Evolutionary conservation across 2,888 invertebrate genomes (phyloP).

Genomic region (Andrena haemorrhoa): DNA sequence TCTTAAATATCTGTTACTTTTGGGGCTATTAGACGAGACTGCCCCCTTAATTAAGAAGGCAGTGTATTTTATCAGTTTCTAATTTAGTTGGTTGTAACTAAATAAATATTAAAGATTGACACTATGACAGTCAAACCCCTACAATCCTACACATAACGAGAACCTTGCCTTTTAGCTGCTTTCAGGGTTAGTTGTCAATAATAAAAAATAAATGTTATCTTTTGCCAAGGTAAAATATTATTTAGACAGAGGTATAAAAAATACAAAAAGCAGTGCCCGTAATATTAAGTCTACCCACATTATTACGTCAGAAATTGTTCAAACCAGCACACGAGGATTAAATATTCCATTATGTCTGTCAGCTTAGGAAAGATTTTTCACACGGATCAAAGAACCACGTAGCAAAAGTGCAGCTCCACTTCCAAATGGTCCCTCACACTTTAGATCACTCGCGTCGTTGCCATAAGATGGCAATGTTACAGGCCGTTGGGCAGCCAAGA

Average conservation of each 20-base stretch:
- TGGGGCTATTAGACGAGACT: too few relatives aligned
- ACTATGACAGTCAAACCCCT: background rate
- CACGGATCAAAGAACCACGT: slow-evolving; percentile 30
- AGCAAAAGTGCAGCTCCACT: slow-evolving; percentile 57
- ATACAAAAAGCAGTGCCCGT: too few relatives aligned
- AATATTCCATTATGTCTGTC: slow-evolving; percentile 30
- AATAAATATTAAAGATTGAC: background rate
- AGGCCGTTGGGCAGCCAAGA: slow-evolving; percentile 81
- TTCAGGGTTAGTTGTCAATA: too few relatives aligned
- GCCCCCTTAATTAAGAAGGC: too few relatives aligned
- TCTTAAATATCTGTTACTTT: too few relatives aligned
- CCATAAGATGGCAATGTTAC: slow-evolving; percentile 82
- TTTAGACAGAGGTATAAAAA: too few relatives aligned
- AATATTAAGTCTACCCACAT: too few relatives aligned
- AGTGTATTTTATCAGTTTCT: background rate
- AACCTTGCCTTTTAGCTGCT: too few relatives aligned
- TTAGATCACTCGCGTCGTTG: slow-evolving; percentile 68
- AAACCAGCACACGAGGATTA: too few relatives aligned
- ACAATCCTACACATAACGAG: background rate
- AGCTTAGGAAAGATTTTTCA: slow-evolving; percentile 14
- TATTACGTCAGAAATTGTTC: too few relatives aligned
- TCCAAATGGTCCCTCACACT: slow-evolving; percentile 71
- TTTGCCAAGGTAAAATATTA: too few relatives aligned
- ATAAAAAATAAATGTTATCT: too few relatives aligned
- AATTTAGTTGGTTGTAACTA: background rate